Evolutionary conservation across 23 tunicate genomes (phyloP).

Genomic region (Halocynthia roretzi): DNA sequence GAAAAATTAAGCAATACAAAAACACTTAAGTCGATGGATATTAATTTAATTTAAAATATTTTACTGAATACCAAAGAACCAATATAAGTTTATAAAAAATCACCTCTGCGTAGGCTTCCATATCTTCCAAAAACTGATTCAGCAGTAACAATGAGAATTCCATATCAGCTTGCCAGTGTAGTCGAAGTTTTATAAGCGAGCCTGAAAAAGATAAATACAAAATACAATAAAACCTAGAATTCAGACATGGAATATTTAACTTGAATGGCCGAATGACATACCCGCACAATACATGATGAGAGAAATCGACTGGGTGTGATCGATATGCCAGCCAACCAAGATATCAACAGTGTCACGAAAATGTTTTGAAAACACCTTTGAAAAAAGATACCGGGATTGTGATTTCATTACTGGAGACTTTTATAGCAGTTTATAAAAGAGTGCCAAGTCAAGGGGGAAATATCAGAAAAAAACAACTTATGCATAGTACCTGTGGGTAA

Average conservation of each 20-base stretch:
- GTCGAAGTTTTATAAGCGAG: constrained; percentile 55
- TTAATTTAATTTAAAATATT: too few species aligned
- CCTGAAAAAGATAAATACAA: constrained; percentile 17
- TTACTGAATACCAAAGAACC: not conserved
- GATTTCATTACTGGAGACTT: constrained; percentile 2
- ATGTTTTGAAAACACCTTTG: constrained; percentile 72
- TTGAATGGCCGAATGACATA: constrained; percentile 9
- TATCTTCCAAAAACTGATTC: constrained; percentile 85
- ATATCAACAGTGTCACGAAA: constrained; percentile 94
- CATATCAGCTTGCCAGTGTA: constrained; percentile 77
- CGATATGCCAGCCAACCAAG: constrained; percentile 94
- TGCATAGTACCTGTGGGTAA: constrained; percentile 52
- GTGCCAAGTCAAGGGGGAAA: not conserved
- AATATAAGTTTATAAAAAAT: not conserved
- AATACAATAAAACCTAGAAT: not conserved
- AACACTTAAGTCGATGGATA: too few species aligned
- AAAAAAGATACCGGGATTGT: not conserved
- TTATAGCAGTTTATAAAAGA: not conserved
- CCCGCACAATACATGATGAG: constrained; percentile 71
- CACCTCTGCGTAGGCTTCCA: constrained; percentile 94
- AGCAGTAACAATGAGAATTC: constrained; percentile 67
- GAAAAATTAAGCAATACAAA: too few species aligned
- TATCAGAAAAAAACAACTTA: not conserved
- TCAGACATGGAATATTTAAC: not conserved
- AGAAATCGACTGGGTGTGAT: constrained; percentile 67